Evolutionary conservation across 2,888 invertebrate species (phyloP), one percentile per base, ranked within the genome.

Genomic region (Conops quadrifasciatus): DNA sequence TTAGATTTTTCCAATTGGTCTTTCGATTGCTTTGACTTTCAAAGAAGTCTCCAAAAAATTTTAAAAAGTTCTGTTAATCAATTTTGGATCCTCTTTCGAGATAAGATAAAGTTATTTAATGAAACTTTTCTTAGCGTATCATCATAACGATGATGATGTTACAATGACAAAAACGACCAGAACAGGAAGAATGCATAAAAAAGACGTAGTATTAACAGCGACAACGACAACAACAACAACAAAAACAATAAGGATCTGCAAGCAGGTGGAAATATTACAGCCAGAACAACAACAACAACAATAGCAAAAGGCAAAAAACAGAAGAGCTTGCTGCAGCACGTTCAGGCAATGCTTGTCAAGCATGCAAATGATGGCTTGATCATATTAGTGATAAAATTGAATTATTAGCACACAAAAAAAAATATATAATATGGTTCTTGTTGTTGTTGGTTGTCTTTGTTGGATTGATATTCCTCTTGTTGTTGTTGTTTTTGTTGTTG

Each of bases 271-370:
- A 9, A 36, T 36, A 36, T 26, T 26, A 19, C 58, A 26, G 24
- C 26, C 36, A 58, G 24, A 58, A 1, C 21, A 56, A 58, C 26
- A 28, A 26, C 58, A 9, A 28, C 24, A 58, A 58, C 58, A 13
- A 24, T 3, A 24, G 15, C 7, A 9, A 36, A 60, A 21, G 26
- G n/a, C 11, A 19, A 11, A 43, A 45, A 21, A 24, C 19, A 63
- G 11, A 43, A 63, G 15, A 24, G 21, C 45, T 43, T 21, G 45
- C 47, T 45, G 19, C 1, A 11, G 45, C 45, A 58, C 58, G 58
- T 58, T 58, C 58, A 26, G 26, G 58, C 58, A 49, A 43, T 62
- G 67, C 67, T 67, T 67, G 67, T 59, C 67, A 67, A 67, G 60
- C 68, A 62, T 68, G 58, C 58, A 58, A 58, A 58, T 58, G 58